Base-by-base conservation (phyloP, 2,888 invertebrate species). In the Campoplex nolae region DNA sequence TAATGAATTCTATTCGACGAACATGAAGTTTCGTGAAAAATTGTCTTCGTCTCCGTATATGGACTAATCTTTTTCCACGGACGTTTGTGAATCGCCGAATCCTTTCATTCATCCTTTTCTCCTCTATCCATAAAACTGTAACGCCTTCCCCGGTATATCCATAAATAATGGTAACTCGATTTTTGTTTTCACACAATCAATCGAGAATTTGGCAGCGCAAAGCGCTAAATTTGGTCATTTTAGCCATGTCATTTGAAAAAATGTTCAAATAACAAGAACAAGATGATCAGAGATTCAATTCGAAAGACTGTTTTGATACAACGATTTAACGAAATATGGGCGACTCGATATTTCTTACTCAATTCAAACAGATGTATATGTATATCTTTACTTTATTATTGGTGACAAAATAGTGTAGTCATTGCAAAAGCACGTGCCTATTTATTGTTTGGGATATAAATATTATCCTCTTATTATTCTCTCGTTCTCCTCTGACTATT, bases 401-500 rank as follows among this genome's bases (percentile, higher is more conserved):
- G 84, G 77, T 80, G 83, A 87, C 86, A 88, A 88, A 84, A 88
- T 88, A 87, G 87, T 82, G 81, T 84, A 81, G 76, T 85, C 83
- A 84, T 87, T 88, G 87, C 83, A 89, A 86, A 89, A 89, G 88
- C 89, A 87, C 84, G 88, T 89, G 89, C 88, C 84, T 83, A 75
- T 83, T 74, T 68, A 79, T 83, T 79, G 76, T 83, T 85, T 76
- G 71, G 87, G 81, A 80, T 86, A 76, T 65, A 71, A 75, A 56
- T 74, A 65, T 82, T 71, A 65, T 78, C 56, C 67, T 38, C 23
- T 71, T 16, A 77, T 83, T 67, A 42, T 77, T 35, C 28, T 83
- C 32, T 75, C 67, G 16, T 56, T 28, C 35, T 70, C n/a, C n/a
- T 58, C 58, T 67, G 23, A 48, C 75, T 82, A 87, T 28, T 84